A percentile compares a stretch with the other conserved stretches of the same genome.
phyloP scores from a whole-genome alignment of 1,140 invertebrate genomes.

The Caenorhabditis elegans region WBcel235 BX284602.5:5936001-5936500 shows the following conservation, averaged over 20 bases:
- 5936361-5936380: not conserved
- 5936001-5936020: not conserved
- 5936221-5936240: constrained; percentile 16
- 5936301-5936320: constrained; percentile 27
- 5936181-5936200: not conserved
- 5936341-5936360: not conserved
- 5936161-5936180: not conserved
- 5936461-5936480: not conserved
- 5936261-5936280: no score
- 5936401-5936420: constrained; percentile 5
- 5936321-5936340: not conserved
- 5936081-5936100: not conserved
- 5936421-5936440: constrained; percentile 21
- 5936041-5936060: no score
- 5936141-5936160: not conserved
- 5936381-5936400: constrained; percentile 29
- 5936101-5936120: constrained; percentile 25
- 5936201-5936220: constrained; percentile 4
- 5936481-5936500: not conserved
- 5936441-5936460: constrained; percentile 24
- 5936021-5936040: no score
- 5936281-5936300: not conserved
- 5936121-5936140: not conserved
- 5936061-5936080: not conserved
- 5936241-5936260: constrained; percentile 3